These are phyloP conservation scores for Neosilurus hyrtlii DNA, from an alignment of 2,797 vertebrate genomes.

Conservation along the genomic window DNA sequence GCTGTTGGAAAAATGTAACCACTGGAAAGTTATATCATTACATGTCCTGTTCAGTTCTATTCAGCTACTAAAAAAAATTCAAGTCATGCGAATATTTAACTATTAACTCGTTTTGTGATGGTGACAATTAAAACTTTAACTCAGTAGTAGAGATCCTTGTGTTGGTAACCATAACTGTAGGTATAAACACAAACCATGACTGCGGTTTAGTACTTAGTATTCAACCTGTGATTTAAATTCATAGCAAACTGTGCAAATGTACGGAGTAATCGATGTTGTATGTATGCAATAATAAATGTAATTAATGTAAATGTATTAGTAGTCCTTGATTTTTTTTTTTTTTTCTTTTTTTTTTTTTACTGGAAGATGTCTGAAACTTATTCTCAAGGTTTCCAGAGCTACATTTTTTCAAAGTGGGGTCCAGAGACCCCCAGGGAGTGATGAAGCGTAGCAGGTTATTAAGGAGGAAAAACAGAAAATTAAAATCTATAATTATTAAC, in stretches of 20 bases:
- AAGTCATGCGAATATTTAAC: slow-evolving; percentile 68
- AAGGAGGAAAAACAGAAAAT: not conserved
- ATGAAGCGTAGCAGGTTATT: not conserved
- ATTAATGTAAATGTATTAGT: slow-evolving; percentile 54
- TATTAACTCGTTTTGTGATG: slow-evolving; percentile 70
- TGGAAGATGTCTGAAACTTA: not conserved
- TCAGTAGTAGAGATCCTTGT: slow-evolving; percentile 70
- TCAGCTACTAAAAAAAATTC: slow-evolving; percentile 65
- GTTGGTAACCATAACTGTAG: slow-evolving; percentile 72
- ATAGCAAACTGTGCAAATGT: slow-evolving; percentile 76
- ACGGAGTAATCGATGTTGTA: slow-evolving; percentile 82
- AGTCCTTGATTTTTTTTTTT: not conserved
- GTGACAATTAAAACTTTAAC: slow-evolving; percentile 72
- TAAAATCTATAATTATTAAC: not conserved
- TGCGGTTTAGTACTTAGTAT: slow-evolving; percentile 69
- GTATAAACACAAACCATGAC: slow-evolving; percentile 69
- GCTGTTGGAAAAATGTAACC: slow-evolving; percentile 55
- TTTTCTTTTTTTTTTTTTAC: not conserved
- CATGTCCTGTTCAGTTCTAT: slow-evolving; percentile 62
- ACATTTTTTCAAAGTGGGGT: not conserved
- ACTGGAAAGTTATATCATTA: slow-evolving; percentile 59
- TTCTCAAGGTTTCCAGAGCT: not conserved
- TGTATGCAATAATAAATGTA: slow-evolving; percentile 89
- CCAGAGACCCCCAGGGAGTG: not conserved
- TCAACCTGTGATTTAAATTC: slow-evolving; percentile 74